phyloP scores from a whole-genome alignment of 2,888 invertebrate species.

The Adineta ricciae region DNA sequence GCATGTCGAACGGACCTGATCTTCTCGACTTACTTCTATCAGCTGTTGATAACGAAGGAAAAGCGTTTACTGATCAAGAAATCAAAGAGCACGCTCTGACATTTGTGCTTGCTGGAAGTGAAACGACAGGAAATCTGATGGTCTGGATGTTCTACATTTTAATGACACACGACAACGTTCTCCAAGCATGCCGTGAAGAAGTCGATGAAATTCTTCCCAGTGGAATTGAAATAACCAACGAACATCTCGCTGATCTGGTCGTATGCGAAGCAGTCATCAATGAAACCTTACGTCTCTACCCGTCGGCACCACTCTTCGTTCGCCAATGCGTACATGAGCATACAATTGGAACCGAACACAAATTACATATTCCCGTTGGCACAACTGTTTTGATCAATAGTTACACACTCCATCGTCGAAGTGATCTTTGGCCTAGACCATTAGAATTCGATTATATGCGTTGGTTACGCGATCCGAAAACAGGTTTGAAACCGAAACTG shows the following conservation, averaged over 20 bases:
- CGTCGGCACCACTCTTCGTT: background rate
- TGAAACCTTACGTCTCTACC: background rate
- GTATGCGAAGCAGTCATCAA: background rate
- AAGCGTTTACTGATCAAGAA: background rate
- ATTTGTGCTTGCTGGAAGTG: background rate
- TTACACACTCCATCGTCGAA: too few species aligned
- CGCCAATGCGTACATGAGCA: background rate
- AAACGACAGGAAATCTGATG: background rate
- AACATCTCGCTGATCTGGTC: background rate
- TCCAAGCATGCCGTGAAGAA: background rate
- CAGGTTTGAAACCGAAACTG: too few species aligned
- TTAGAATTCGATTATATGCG: too few species aligned
- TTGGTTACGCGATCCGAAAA: too few species aligned
- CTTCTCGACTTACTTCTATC: background rate
- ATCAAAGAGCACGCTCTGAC: background rate
- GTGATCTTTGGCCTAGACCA: too few species aligned
- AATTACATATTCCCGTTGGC: too few species aligned
- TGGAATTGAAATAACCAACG: background rate
- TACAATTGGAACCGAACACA: background rate
- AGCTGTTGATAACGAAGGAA: background rate
- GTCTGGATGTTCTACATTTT: background rate
- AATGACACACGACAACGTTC: background rate
- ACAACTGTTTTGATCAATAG: too few species aligned
- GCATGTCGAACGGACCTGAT: background rate
- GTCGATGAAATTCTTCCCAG: background rate